These are phyloP conservation scores for Meteorus sp. DNA, from an alignment of 1,140 invertebrate species.

Conservation along the genomic window DNA sequence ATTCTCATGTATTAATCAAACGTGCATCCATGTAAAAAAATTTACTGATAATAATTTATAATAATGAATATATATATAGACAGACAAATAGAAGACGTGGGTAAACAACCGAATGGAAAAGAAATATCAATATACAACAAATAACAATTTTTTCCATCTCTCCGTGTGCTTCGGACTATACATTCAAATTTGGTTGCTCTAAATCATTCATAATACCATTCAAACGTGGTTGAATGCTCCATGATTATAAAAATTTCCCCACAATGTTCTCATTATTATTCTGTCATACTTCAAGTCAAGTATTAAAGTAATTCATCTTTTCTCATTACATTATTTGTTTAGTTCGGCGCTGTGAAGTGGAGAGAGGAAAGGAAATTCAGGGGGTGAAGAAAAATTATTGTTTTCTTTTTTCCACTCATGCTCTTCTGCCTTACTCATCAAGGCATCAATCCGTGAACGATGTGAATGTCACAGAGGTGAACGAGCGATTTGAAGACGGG, in stretches of 20 bases:
- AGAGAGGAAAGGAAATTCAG: neutral
- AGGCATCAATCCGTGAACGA: slow-evolving; percentile 8
- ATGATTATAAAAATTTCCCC: slow-evolving; percentile 24
- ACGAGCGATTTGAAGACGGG: neutral
- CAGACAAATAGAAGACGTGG: slow-evolving; percentile 16
- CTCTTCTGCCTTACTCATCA: slow-evolving; percentile 4
- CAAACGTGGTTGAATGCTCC: slow-evolving; percentile 8
- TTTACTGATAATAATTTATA: slow-evolving; percentile 43
- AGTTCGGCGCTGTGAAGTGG: slow-evolving; percentile 10
- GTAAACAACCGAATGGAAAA: slow-evolving; percentile 22
- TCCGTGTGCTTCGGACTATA: slow-evolving; percentile 14
- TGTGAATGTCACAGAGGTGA: slow-evolving; percentile 6
- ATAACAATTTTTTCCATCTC: slow-evolving; percentile 21
- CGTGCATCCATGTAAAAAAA: slow-evolving; percentile 42
- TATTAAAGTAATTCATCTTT: slow-evolving; percentile 11
- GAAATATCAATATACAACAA: slow-evolving; percentile 21
- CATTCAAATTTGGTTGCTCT: slow-evolving; percentile 1
- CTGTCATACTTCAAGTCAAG: slow-evolving; percentile 15
- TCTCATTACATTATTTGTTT: slow-evolving; percentile 18
- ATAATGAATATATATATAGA: slow-evolving; percentile 30
- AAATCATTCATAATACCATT: slow-evolving; percentile 16
- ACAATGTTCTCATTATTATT: slow-evolving; percentile 17
- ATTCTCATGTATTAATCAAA: slow-evolving; percentile 38
- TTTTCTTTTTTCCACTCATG: slow-evolving; percentile 10
- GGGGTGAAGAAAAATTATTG: neutral